Evolutionary conservation across 1,140 invertebrate genomes (phyloP).

Genomic region (Agrypnia vestita): DNA sequence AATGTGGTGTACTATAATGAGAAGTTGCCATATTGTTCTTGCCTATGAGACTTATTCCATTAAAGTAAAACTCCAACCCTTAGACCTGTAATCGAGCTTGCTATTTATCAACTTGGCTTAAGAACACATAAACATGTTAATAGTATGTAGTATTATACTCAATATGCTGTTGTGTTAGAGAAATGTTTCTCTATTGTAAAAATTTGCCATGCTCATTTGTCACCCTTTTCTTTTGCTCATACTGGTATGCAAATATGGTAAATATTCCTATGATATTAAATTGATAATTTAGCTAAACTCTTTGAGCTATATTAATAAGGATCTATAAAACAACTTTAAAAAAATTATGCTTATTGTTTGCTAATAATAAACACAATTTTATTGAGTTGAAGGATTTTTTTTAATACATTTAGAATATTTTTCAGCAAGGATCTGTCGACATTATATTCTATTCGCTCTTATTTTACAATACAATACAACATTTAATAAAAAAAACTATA

Average conservation of each 20-base stretch:
- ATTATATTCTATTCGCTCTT: not conserved
- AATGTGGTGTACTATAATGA: too few relatives aligned
- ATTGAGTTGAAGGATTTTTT: not conserved
- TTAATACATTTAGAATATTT: not conserved
- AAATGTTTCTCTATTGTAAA: not conserved
- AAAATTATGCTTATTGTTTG: conserved; percentile 3
- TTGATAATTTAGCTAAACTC: not conserved
- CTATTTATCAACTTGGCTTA: too few relatives aligned
- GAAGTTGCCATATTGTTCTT: too few relatives aligned
- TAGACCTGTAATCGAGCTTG: too few relatives aligned
- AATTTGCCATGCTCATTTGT: not conserved
- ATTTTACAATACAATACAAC: too few relatives aligned
- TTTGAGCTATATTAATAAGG: not conserved
- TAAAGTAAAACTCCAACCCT: too few relatives aligned
- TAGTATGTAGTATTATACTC: too few relatives aligned
- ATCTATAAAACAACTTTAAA: not conserved
- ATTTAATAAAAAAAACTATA: not conserved
- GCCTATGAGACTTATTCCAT: too few relatives aligned
- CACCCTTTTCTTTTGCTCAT: not conserved
- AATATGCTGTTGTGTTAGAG: too few relatives aligned
- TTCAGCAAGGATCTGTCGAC: not conserved
- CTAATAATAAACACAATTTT: conserved; percentile 18
- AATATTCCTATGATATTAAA: not conserved
- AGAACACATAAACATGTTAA: too few relatives aligned
- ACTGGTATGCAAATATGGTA: not conserved